Evolutionary conservation across 2,888 invertebrate genomes (phyloP).

Genomic region (Stenichneumon culpator): DNA sequence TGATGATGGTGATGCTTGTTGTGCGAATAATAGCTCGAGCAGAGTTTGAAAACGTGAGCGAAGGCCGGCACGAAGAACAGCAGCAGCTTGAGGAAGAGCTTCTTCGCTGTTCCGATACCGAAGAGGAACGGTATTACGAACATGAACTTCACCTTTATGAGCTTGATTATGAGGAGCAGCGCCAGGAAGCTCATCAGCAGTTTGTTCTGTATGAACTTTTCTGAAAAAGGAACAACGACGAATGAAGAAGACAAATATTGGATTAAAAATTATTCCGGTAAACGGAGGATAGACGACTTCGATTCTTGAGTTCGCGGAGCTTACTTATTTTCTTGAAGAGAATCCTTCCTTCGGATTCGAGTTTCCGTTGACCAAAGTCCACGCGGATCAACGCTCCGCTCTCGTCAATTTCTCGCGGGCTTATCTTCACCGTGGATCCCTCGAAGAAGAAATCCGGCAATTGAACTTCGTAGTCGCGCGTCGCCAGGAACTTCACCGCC

Average conservation of each 20-base stretch:
- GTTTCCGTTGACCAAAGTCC: slow-evolving; percentile 87
- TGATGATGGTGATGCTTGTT: slow-evolving; percentile 94
- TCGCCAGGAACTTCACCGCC: slow-evolving; percentile 91
- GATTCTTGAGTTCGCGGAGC: slow-evolving; percentile 76
- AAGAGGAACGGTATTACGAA: slow-evolving; percentile 92
- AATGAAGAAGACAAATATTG: neutral
- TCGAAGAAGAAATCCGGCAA: slow-evolving; percentile 91
- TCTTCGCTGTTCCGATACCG: slow-evolving; percentile 94
- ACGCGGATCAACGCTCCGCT: slow-evolving; percentile 92
- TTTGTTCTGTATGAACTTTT: slow-evolving; percentile 92
- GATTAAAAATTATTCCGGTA: slow-evolving; percentile 8
- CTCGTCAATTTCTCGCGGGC: slow-evolving; percentile 90
- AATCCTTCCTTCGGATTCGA: slow-evolving; percentile 87
- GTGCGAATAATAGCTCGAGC: slow-evolving; percentile 92
- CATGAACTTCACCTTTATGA: slow-evolving; percentile 92
- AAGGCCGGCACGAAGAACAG: slow-evolving; percentile 94
- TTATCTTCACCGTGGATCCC: slow-evolving; percentile 90
- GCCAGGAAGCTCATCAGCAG: slow-evolving; percentile 91
- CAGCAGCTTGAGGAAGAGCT: slow-evolving; percentile 92
- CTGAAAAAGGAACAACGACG: slow-evolving; percentile 86
- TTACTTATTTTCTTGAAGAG: slow-evolving; percentile 91
- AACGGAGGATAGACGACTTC: neutral
- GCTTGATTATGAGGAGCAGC: slow-evolving; percentile 91
- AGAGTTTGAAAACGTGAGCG: slow-evolving; percentile 93
- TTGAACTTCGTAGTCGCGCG: slow-evolving; percentile 91